Evolutionary conservation across 1,140 invertebrate species (phyloP).

Genomic region (Eueides isabella): DNA sequence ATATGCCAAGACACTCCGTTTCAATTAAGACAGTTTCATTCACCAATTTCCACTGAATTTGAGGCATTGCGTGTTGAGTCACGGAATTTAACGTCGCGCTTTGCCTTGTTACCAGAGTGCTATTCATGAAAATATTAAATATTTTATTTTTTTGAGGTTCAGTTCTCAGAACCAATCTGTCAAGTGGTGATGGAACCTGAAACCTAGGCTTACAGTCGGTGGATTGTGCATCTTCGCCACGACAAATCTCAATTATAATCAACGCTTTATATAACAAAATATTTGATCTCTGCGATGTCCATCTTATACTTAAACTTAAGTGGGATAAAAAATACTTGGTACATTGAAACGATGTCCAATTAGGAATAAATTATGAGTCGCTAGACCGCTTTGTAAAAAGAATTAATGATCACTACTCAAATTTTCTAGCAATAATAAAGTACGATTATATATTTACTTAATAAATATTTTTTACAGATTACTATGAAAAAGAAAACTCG

Average conservation of each 20-base stretch:
- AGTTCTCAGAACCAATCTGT: too few relatives aligned
- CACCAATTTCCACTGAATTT: too few relatives aligned
- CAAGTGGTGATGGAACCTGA: too few relatives aligned
- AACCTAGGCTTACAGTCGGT: too few relatives aligned
- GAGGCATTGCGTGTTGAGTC: too few relatives aligned
- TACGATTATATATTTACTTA: constrained; percentile 1
- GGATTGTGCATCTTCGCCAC: too few relatives aligned
- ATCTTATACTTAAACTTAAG: neutral
- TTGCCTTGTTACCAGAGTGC: too few relatives aligned
- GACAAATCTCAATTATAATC: neutral
- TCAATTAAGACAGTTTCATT: too few relatives aligned
- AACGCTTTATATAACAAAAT: neutral
- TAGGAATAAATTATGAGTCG: neutral
- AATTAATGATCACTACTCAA: neutral
- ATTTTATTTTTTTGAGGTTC: too few relatives aligned
- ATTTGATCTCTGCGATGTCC: neutral
- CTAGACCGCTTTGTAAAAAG: neutral
- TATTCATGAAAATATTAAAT: too few relatives aligned
- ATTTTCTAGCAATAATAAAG: neutral
- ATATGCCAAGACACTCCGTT: too few relatives aligned
- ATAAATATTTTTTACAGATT: constrained; percentile 58
- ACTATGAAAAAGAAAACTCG: constrained; percentile 58
- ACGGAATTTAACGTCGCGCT: too few relatives aligned
- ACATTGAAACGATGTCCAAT: neutral
- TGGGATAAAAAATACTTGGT: neutral